A percentile compares a stretch with the other conserved stretches of the same genome.
Evolutionary conservation across 2,113 vertebrate species (phyloP).

Genomic region (Myrmecophaga tridactyla): DNA sequence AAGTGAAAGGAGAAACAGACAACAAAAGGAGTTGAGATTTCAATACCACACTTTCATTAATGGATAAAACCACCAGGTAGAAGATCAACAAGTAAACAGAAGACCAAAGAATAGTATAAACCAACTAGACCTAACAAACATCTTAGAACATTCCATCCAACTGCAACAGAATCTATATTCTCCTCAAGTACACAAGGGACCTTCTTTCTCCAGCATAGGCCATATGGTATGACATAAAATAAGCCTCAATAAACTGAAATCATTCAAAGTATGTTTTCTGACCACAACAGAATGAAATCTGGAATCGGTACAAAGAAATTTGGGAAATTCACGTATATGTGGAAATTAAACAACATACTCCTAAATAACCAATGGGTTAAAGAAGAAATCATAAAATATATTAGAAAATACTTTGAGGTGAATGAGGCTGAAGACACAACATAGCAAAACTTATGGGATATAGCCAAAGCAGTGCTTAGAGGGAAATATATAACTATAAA

Average conservation of each 20-base stretch:
- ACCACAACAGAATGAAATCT: too few species aligned
- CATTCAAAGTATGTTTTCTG: too few species aligned
- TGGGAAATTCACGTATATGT: not conserved
- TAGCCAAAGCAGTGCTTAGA: not conserved
- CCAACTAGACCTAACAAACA: not conserved
- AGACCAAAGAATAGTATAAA: not conserved
- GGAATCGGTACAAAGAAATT: not conserved
- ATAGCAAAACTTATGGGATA: not conserved
- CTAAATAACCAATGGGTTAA: not conserved
- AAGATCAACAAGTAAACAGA: not conserved
- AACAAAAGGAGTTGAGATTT: not conserved
- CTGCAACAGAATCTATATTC: not conserved
- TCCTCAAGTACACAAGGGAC: not conserved
- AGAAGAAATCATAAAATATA: not conserved
- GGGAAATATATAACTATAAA: not conserved
- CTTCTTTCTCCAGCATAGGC: too few species aligned
- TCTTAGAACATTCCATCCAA: not conserved
- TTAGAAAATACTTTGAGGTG: not conserved
- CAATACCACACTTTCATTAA: not conserved
- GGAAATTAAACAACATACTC: not conserved
- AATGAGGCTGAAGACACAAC: not conserved
- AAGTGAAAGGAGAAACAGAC: not conserved
- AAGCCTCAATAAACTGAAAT: too few species aligned
- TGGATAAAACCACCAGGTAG: not conserved
- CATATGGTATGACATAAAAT: too few species aligned